Base-by-base conservation (phyloP, 2,797 vertebrate species). In the Chaetodon trifasciatus region DNA sequence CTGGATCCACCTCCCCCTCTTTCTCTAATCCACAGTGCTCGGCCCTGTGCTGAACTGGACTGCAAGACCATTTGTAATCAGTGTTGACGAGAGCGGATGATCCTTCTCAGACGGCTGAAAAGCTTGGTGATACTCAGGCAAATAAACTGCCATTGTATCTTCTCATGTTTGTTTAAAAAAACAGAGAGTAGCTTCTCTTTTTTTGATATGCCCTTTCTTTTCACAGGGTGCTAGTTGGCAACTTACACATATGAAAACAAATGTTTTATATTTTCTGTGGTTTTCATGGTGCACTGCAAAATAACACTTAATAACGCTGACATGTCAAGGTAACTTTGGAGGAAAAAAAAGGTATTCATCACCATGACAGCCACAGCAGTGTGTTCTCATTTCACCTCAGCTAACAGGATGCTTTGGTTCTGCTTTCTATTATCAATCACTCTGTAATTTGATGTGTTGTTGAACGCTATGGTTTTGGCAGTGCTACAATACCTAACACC, bases 1-100 rank as follows among this genome's bases (percentile, higher is more conserved):
- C 70, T 53, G 60, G 67, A 78, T 66, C 66, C 67, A 39, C 66
- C 62, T 21, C 70, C 71, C 11, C 57, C 58, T 12, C 42, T 61
- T 35, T n/a, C 55, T 70, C 17, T 76, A 70, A 76, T 78, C 63
- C 24, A 1, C 11, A 1, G 50, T 23, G 65, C 69, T 40, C 21
- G 4, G 70, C 74, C 56, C 55, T 19, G 46, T 0, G 3, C 47
- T 81, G 57, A 77, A 77, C 66, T 58, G 24, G 17, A 63, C 58
- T 12, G 40, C 58, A 15, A 56, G 40, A 52, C 57, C 37, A 8
- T 39, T 69, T 77, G 62, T 23, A 65, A 47, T 72, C 64, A 52
- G 42, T 68, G 53, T 46, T 58, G 78, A 62, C 11, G 10, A 44
- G 32, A 57, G 65, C 17, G 39, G 60, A 68, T 40, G 39, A 37